Base-by-base conservation (phyloP, 1,140 invertebrate species). In the Microplitis mediator region DNA sequence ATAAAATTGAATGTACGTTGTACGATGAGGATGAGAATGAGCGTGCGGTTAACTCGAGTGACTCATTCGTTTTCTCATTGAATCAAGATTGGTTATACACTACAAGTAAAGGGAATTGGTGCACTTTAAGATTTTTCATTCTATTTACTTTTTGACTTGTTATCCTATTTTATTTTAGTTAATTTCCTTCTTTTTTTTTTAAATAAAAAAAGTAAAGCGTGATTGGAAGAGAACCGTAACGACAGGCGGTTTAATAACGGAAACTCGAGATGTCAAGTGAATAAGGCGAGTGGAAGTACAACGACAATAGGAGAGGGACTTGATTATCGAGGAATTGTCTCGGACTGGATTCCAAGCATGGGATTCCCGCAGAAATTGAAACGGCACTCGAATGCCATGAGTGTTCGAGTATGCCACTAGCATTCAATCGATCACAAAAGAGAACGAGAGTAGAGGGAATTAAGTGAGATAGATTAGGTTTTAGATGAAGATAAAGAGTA, bases 341-440 rank as follows among this genome's bases (percentile, higher is more conserved):
- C 32, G 14, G 58, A 61, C 39, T 32, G 34, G 58, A 69, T 69
- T 71, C 39, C 60, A 63, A 34, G 36, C 23, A 39, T n/a, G 50
- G 36, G 60, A 71, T 52, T 71, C 68, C 56, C 36, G 68, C 35
- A 50, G 68, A 69, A 69, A 69, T 69, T 63, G 69, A 71, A 64
- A 71, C 36, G 69, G 54, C 60, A 31, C 60, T 16, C 9, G 69
- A 71, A 64, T 71, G 23, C 69, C 69, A 13, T 13, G 60, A 71
- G 39, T 71, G 45, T 50, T 23, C 58, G 31, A 61, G 67, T 39
- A 34, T 61, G 16, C 62, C 45, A 65, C 14, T 67, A 13, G 39
- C 16, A 54, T 60, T 71, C 58, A 60, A 63, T 71, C 61, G 69
- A 71, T 71, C 23, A 71, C 69, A 64, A 71, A 69, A 68, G 66